These are phyloP conservation scores for Cheilosia scutellata DNA, from an alignment of 2,888 invertebrate genomes.

Conservation along the genomic window DNA sequence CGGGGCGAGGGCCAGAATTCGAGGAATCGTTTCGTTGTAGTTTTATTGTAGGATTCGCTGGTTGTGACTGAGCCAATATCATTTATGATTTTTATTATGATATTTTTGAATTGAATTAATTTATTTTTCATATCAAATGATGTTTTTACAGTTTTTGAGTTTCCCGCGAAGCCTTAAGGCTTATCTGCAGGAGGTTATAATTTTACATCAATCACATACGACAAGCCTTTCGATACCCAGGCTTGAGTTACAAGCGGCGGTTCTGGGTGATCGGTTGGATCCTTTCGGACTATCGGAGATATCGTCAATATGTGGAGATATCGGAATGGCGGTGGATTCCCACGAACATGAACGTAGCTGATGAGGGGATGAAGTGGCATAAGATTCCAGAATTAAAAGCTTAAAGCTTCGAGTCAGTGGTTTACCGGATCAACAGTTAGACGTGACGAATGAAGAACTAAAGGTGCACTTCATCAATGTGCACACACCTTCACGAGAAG, in stretches of 20 bases:
- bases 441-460: background rate
- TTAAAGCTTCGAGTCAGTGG: slow-evolving; percentile 33
- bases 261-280: slow-evolving; percentile 63
- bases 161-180: too few relatives aligned
- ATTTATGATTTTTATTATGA: too few relatives aligned
- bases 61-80: too few relatives aligned
- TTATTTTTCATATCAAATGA: too few relatives aligned
- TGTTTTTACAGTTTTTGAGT: too few relatives aligned
- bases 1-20: too few relatives aligned
- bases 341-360: too few relatives aligned
- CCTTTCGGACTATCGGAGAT: slow-evolving; percentile 67
- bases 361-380: slow-evolving; percentile 61
- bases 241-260: background rate
- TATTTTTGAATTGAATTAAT: too few relatives aligned
- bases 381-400: slow-evolving; percentile 12
- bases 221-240: background rate
- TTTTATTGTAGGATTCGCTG: too few relatives aligned
- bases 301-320: slow-evolving; percentile 62
- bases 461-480: background rate
- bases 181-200: too few relatives aligned
- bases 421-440: slow-evolving; percentile 16
- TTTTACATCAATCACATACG: too few relatives aligned
- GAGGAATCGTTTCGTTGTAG: too few relatives aligned
- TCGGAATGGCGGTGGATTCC: slow-evolving; percentile 55
- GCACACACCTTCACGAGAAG: background rate